Conservation (phyloP, 2,797 vertebrate species). For the Pseudotriccus pelzelni region DNA sequence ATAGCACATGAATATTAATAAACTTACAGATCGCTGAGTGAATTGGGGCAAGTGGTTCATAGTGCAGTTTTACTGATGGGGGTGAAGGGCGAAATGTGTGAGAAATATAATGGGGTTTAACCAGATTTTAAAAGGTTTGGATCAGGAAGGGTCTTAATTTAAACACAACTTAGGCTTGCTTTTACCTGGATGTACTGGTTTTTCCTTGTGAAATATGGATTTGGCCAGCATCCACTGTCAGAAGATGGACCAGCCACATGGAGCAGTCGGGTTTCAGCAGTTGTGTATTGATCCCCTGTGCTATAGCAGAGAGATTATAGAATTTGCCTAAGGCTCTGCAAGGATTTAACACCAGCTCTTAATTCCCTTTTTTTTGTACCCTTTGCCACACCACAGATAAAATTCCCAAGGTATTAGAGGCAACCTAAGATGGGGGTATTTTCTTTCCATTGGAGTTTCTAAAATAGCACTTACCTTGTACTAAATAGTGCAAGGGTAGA, state of each 20-base stretch:
- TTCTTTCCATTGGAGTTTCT: not conserved
- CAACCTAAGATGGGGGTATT: not conserved
- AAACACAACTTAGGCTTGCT: not conserved
- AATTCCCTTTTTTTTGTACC: conserved; percentile 24
- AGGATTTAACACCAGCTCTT: conserved; percentile 17
- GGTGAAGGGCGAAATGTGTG: not conserved
- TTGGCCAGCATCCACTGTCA: not conserved
- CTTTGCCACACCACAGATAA: not conserved
- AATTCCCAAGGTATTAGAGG: not conserved
- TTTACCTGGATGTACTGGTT: not conserved
- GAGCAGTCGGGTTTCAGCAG: not conserved
- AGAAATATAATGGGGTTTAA: not conserved
- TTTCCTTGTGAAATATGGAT: not conserved
- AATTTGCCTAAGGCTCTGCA: conserved; percentile 39
- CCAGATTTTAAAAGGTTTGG: not conserved
- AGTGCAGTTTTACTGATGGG: not conserved
- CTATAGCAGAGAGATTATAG: not conserved
- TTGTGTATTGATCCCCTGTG: not conserved
- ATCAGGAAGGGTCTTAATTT: not conserved
- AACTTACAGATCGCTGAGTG: not conserved
- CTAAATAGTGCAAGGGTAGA: not conserved
- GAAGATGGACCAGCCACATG: not conserved
- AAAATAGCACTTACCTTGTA: not conserved
- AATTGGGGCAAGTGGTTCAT: not conserved
- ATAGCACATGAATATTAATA: not conserved